Percentiles rank a stretch among this genome's conserved stretches.
Evolutionary conservation across 2,797 vertebrate genomes (phyloP).

Genomic region (Sebastes elongatus): DNA sequence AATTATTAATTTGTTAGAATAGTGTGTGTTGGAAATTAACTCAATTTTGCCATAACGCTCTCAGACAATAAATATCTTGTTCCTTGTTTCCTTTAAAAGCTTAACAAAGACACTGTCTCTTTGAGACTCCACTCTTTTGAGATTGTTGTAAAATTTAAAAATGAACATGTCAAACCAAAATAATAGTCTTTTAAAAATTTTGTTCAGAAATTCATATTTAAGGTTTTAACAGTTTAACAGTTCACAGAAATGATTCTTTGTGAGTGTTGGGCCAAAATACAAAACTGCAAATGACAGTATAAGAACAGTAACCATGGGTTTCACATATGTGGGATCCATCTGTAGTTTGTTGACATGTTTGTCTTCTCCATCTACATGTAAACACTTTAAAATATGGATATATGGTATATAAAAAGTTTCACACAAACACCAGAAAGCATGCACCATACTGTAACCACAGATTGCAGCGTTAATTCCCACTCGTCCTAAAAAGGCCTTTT

Average conservation of each 20-base stretch:
- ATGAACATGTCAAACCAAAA: background rate
- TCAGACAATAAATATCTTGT: background rate
- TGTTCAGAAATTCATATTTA: background rate
- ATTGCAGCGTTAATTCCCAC: background rate
- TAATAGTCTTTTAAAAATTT: background rate
- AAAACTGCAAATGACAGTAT: background rate
- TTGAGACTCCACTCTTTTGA: background rate
- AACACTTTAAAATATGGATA: background rate
- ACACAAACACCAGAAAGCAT: background rate
- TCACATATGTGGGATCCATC: background rate
- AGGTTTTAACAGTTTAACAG: background rate
- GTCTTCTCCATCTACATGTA: background rate
- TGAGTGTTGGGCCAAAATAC: background rate
- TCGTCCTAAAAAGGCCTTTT: background rate
- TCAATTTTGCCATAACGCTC: background rate
- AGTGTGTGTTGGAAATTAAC: background rate
- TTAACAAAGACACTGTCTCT: background rate
- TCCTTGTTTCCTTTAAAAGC: background rate
- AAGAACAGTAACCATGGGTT: background rate
- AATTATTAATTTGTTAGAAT: background rate
- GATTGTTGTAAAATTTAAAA: background rate
- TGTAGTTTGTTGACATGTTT: background rate
- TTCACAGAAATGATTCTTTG: background rate
- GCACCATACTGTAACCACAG: background rate
- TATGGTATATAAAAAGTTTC: background rate